These are phyloP conservation scores for Phalacrocorax brasilianus DNA, from an alignment of 2,113 vertebrate genomes.

Conservation along the genomic window DNA sequence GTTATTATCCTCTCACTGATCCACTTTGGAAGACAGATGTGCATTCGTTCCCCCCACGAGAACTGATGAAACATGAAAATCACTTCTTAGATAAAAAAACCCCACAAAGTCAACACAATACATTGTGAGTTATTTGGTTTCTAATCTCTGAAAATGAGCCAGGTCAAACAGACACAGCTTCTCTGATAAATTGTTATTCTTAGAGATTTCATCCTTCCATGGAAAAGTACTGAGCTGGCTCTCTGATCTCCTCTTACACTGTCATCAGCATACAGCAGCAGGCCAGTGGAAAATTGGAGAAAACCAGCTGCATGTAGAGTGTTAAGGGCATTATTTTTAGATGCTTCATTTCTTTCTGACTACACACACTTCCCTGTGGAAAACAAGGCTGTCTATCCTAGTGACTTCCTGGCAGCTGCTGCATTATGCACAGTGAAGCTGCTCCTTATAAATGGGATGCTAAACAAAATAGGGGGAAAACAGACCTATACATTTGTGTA, in stretches of 20 bases:
- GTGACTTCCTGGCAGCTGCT: conserved; percentile 3
- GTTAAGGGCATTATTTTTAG: conserved; percentile 42
- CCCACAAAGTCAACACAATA: conserved; percentile 45
- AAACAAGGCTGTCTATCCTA: conserved; percentile 1
- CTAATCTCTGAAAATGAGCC: conserved; percentile 64
- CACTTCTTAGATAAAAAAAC: conserved; percentile 21
- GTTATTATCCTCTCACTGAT: conserved; percentile 37
- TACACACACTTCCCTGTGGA: conserved; percentile 9
- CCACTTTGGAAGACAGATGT: conserved; percentile 36
- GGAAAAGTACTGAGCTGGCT: conserved; percentile 72
- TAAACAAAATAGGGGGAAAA: neutral
- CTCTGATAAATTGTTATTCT: conserved; percentile 58
- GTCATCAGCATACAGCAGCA: conserved; percentile 41
- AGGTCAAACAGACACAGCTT: conserved; percentile 54
- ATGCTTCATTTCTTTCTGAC: neutral
- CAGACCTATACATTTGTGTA: neutral
- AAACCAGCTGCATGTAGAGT: conserved; percentile 52
- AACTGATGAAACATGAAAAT: conserved; percentile 48
- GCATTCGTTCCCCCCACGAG: neutral
- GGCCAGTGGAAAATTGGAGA: conserved; percentile 63
- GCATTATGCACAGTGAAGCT: neutral
- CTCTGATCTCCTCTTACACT: conserved; percentile 35
- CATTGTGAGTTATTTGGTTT: conserved; percentile 38
- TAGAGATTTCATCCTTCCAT: conserved; percentile 58
- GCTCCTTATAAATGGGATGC: neutral